A percentile compares a stretch with the other conserved stretches of the same genome.
phyloP scores from a whole-genome alignment of 2,113 vertebrate species.

The Bubo scandiacus region DNA sequence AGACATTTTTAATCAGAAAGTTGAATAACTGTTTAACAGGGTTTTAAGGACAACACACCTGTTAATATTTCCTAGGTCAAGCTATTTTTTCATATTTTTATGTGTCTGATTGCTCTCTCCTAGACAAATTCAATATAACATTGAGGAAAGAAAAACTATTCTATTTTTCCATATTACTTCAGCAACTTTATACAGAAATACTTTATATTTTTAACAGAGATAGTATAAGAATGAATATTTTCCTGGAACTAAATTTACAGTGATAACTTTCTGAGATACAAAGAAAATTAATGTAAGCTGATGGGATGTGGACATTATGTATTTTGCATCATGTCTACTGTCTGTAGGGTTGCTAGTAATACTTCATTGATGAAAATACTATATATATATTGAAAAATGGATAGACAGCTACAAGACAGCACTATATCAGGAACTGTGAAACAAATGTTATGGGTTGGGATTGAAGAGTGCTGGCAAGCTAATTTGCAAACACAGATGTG shows the following conservation, averaged over 20 bases:
- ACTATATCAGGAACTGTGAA: background rate
- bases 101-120: background rate
- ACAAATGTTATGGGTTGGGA: background rate
- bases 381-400: background rate
- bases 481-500: slow-evolving; percentile 24
- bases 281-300: background rate
- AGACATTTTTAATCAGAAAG: background rate
- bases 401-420: background rate
- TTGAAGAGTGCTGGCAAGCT: background rate
- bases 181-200: background rate
- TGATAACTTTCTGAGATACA: background rate
- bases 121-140: background rate
- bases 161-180: background rate
- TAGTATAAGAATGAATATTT: background rate
- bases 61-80: background rate
- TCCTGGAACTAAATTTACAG: background rate
- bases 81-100: background rate
- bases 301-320: background rate
- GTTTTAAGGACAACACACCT: background rate
- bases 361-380: background rate
- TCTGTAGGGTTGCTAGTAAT: background rate
- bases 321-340: background rate
- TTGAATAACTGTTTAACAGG: background rate
- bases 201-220: background rate
- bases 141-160: background rate